Evolutionary conservation across 1,140 invertebrate species (phyloP), one percentile per base, ranked within the genome.

Genomic region (Teleopsis dalmanni): DNA sequence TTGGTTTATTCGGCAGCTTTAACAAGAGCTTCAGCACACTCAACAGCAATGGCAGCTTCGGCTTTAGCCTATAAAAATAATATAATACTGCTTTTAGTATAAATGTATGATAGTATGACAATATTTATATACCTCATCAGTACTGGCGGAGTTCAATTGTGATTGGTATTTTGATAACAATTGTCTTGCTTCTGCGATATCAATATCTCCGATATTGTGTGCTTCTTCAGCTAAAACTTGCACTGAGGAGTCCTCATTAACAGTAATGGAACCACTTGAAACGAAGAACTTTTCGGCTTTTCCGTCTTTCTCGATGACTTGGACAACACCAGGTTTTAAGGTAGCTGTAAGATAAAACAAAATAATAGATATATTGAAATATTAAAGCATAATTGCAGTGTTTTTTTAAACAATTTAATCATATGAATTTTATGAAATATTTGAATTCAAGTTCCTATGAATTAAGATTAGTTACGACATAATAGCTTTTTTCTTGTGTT

Each of bases 191-290:
- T 87, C 86, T 29, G 75, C 69, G 36, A 73, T 65, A 77, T 99
- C 96, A 41, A 99, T 68, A 57, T 82, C 79, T 53, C 91, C 91
- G 34, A 99, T 56, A 9, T 84, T 83, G 57, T 93, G 88, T 25
- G 94, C 94, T 79, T 99, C 96, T 76, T 99, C 96, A 34, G 95
- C 96, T 40, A 99, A 75, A 49, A 99, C 84, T 80, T 99, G 95
- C 51, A 98, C 95, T 62, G 91, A 91, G 11, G 93, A 96, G 72
- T 99, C 95, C 57, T 95, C 91, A 75, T 99, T 99, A 53, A 99
- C 91, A 26, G 95, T 95, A 35, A 99, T 78, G 13, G 95, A 94
- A 36, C 97, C 97, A 70, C 94, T 97, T 49, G 95, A 98, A 11
- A 99, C 96, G 77, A 95, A 95, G 54, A 86, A 87, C 75, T 94